Evolutionary conservation across 2,888 invertebrate genomes (phyloP), one percentile per base, ranked within the genome.

Genomic region (Argyresthia albistria): DNA sequence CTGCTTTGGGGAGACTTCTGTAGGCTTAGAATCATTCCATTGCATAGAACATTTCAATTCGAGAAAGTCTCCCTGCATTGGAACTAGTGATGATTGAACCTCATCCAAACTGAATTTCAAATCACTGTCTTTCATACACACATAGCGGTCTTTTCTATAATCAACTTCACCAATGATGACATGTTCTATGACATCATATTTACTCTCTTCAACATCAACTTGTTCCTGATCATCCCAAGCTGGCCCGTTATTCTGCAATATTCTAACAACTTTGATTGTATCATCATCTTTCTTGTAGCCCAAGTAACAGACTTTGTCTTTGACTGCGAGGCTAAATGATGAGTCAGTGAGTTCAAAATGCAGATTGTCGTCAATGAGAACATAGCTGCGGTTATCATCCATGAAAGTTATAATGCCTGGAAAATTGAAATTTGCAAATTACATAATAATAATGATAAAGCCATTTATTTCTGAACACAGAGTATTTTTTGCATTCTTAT

Each of bases 31-130:
- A 57, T 90, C 89, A 70, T 93, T 88, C 51, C 90, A 73, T 66
- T 92, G 90, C 10, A 92, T 89, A 57, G 89, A 84, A 50, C 91
- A 91, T 55, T 89, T 88, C 43, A 94, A 64, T 66, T 89, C 89
- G 15, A 95, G 64, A 87, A 92, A 91, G 70, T 95, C 95, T 1
- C 94, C 94, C 57, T 89, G 78, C 14, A 91, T 73, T 1, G 94
- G 94, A 43, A 93, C 70, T 69, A 94, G 92, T 51, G 89, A 89
- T 2, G 91, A 88, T 58, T 83, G 75, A 0, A 93, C 88, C 49
- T 86, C 72, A 65, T 94, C 91, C 50, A 94, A 76, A 65, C 89
- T 87, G 50, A 93, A 80, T 53, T 73, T 81, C n/a, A 92, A 65
- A 53, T 90, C 81, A 60, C 77, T 82, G 10, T 90, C 89, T 52